phyloP scores from a whole-genome alignment of 2,888 invertebrate species.

The Melipona bicolor region DNA sequence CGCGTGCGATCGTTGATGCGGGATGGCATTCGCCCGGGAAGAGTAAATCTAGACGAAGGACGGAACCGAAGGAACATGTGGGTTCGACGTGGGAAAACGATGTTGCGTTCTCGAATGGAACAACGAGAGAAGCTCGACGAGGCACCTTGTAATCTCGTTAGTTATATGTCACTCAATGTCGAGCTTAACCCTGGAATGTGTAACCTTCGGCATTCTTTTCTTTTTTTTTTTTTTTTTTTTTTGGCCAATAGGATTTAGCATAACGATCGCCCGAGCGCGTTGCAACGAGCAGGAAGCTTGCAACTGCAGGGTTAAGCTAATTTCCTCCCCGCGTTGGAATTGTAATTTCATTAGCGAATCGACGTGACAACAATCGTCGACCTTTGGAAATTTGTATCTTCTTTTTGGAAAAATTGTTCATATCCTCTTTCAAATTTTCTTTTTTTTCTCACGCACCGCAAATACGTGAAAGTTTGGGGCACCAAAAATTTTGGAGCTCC shows the following conservation, averaged over 20 bases:
- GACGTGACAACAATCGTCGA: neutral
- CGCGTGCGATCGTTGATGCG: neutral
- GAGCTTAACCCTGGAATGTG: conserved; percentile 39
- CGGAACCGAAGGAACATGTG: neutral
- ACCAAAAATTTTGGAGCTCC: no score
- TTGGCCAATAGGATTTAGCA: conserved; percentile 29
- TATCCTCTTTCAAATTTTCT: no score
- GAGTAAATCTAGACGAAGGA: neutral
- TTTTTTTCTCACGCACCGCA: no score
- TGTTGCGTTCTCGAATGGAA: conserved; percentile 25
- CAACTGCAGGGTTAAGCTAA: neutral
- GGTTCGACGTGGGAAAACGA: neutral
- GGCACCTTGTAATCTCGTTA: conserved; percentile 42
- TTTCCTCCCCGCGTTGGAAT: neutral
- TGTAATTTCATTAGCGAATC: neutral
- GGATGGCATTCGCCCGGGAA: neutral
- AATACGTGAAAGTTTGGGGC: no score
- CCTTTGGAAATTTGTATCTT: no score
- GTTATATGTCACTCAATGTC: conserved; percentile 33
- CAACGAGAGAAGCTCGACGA: conserved; percentile 37
- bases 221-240: conserved; percentile 1
- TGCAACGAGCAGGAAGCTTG: neutral
- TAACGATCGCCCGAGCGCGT: conserved; percentile 5
- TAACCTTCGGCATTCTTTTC: conserved; percentile 22
- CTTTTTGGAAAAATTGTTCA: no score